Conservation (phyloP, 1,140 invertebrate species). For the Goniozus legneri region DNA sequence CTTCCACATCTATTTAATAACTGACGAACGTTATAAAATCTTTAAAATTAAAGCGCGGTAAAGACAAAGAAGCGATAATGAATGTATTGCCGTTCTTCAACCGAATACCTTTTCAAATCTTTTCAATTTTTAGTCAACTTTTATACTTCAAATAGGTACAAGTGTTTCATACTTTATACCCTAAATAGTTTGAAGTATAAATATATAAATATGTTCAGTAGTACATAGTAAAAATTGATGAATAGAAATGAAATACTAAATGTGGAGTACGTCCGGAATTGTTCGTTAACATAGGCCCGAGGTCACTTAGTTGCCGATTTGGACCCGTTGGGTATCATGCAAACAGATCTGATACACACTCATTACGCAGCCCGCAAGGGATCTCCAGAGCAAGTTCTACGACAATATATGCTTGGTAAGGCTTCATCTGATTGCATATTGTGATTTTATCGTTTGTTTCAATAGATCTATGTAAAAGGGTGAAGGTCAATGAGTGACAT, state of each 20-base stretch:
- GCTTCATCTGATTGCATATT: too few relatives aligned
- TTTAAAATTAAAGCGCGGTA: too few relatives aligned
- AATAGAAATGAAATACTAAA: slow-evolving; percentile 15
- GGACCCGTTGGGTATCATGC: slow-evolving; percentile 87
- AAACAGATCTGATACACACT: slow-evolving; percentile 59
- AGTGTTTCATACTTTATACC: too few relatives aligned
- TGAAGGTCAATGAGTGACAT: slow-evolving; percentile 11
- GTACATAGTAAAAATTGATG: slow-evolving; percentile 3
- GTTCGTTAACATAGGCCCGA: slow-evolving; percentile 69
- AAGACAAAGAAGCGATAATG: too few relatives aligned
- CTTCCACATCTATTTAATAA: too few relatives aligned
- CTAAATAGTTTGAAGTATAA: too few relatives aligned
- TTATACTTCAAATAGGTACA: too few relatives aligned
- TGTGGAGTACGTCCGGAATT: slow-evolving; percentile 34
- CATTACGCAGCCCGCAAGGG: slow-evolving; percentile 60
- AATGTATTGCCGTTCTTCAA: too few relatives aligned
- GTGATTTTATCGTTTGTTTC: slow-evolving; percentile 7
- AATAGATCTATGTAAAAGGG: slow-evolving; percentile 10
- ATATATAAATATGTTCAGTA: too few relatives aligned
- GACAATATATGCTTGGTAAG: slow-evolving; percentile 66
- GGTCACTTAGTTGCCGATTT: slow-evolving; percentile 93
- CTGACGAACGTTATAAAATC: too few relatives aligned
- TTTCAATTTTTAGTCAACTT: too few relatives aligned
- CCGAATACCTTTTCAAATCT: too few relatives aligned
- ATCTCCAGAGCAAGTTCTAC: slow-evolving; percentile 63